Conservation (phyloP, 30 jellyfish, hydroid and myxozoan species). For the Mastigias papua region DNA sequence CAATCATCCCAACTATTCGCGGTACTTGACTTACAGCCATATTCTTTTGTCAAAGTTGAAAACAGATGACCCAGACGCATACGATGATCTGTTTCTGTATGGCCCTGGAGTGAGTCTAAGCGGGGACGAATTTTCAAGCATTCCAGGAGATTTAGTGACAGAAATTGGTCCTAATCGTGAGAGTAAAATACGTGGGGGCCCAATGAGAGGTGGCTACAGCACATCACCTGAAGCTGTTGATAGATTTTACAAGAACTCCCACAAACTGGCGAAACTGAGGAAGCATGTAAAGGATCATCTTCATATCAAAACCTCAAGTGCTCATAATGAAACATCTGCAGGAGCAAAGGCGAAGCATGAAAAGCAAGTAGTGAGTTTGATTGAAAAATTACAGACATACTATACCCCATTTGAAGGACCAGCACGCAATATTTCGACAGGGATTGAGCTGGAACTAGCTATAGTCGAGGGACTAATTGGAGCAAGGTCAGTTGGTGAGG, state of each 20-base stretch:
- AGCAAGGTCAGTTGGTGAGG: slow-evolving; percentile 74
- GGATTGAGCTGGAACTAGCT: slow-evolving; percentile 60
- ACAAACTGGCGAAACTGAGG: slow-evolving; percentile 63
- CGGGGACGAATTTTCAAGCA: slow-evolving; percentile 53
- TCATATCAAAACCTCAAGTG: slow-evolving; percentile 46
- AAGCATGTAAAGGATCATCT: slow-evolving; percentile 56
- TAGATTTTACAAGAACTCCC: slow-evolving; percentile 53
- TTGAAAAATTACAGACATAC: slow-evolving; percentile 52
- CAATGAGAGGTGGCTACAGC: slow-evolving; percentile 68
- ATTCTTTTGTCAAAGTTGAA: slow-evolving; percentile 60
- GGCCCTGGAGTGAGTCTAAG: slow-evolving; percentile 64
- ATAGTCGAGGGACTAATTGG: slow-evolving; percentile 64
- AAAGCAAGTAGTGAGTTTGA: slow-evolving; percentile 50
- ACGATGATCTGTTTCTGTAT: slow-evolving; percentile 40
- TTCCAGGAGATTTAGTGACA: slow-evolving; percentile 63
- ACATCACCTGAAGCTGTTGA: slow-evolving; percentile 67
- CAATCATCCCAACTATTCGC: slow-evolving; percentile 67
- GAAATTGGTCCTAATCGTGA: slow-evolving; percentile 62
- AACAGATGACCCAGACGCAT: slow-evolving; percentile 64
- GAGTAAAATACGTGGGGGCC: slow-evolving; percentile 67
- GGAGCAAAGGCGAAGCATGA: slow-evolving; percentile 61
- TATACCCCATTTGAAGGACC: slow-evolving; percentile 65
- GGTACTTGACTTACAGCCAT: slow-evolving; percentile 67
- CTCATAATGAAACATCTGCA: slow-evolving; percentile 46
- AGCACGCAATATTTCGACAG: slow-evolving; percentile 65